phyloP scores from a whole-genome alignment of 92 coral and sea anemone species.

The Palythoa grandiflora region DNA sequence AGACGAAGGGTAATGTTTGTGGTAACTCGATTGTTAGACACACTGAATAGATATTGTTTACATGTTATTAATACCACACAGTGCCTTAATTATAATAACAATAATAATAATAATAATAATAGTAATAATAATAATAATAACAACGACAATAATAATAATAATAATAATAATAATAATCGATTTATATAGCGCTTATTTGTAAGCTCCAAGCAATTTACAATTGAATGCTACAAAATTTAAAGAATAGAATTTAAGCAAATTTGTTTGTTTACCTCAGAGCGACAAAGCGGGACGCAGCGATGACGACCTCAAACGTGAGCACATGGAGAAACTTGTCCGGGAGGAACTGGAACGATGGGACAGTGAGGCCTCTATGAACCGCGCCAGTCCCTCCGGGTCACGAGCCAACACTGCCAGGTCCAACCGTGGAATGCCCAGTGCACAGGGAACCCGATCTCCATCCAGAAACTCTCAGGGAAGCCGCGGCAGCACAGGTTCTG shows the following conservation, averaged over 20 bases:
- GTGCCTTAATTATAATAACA: no score
- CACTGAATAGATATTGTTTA: no score
- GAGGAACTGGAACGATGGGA: conserved; percentile 99
- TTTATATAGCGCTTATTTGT: no score
- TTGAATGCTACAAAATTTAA: no score
- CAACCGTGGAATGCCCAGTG: conserved; percentile 77
- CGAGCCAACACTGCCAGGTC: conserved; percentile 93
- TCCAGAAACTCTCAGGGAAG: conserved; percentile 76
- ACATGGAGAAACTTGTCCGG: conserved; percentile 98
- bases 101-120: no score
- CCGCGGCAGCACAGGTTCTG: conserved; percentile 67
- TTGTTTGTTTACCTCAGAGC: conserved; percentile 59
- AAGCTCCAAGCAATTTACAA: no score
- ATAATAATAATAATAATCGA: no score
- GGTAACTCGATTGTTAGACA: no score
- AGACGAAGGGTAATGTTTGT: no score
- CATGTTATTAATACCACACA: no score
- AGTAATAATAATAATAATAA: no score
- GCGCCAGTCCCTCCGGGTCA: conserved; percentile 87
- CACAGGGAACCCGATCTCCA: conserved; percentile 73
- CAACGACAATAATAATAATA: no score
- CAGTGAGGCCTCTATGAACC: conserved; percentile 95
- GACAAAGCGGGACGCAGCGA: conserved; percentile 90
- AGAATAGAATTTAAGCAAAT: neutral
- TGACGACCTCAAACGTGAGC: conserved; percentile 93